Conservation (phyloP, 2,797 vertebrate species). For the Danio jaintianensis region DNA sequence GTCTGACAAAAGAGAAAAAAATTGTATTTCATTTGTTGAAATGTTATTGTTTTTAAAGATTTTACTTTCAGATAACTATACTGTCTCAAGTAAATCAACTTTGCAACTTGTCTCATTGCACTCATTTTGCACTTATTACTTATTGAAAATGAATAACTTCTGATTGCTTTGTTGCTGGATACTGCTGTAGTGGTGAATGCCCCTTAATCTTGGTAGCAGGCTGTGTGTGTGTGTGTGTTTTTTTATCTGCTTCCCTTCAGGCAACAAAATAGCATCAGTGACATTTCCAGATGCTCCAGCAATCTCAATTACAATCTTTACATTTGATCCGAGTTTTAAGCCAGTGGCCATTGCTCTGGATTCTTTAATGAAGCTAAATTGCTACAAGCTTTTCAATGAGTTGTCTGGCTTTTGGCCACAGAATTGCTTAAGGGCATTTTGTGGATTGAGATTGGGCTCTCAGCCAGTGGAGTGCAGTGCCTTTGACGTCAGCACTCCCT, state of each 20-base stretch:
- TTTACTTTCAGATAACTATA: not conserved
- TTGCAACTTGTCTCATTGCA: not conserved
- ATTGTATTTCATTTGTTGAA: too few relatives aligned
- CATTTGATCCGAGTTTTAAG: not conserved
- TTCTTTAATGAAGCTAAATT: not conserved
- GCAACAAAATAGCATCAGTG: conserved; percentile 35
- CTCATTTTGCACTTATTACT: not conserved
- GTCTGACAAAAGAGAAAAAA: too few relatives aligned
- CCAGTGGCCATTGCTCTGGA: not conserved
- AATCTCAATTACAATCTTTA: conserved; percentile 9
- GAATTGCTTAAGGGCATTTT: conserved; percentile 22
- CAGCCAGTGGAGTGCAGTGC: not conserved
- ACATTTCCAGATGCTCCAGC: conserved; percentile 28
- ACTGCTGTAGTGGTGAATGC: conserved; percentile 1
- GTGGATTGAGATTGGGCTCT: not conserved
- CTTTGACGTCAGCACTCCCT: conserved; percentile 20
- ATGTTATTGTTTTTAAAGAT: not conserved
- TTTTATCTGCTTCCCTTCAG: conserved; percentile 43
- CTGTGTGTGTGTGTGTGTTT: too few relatives aligned
- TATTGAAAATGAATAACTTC: conserved; percentile 7
- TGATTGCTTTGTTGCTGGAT: conserved; percentile 22
- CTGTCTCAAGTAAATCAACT: not conserved
- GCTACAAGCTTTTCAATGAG: not conserved
- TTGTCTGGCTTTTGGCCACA: not conserved
- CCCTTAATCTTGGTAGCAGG: conserved; percentile 11